Conservation (phyloP, 2,888 invertebrate species). For the Orgyia antiqua region DNA sequence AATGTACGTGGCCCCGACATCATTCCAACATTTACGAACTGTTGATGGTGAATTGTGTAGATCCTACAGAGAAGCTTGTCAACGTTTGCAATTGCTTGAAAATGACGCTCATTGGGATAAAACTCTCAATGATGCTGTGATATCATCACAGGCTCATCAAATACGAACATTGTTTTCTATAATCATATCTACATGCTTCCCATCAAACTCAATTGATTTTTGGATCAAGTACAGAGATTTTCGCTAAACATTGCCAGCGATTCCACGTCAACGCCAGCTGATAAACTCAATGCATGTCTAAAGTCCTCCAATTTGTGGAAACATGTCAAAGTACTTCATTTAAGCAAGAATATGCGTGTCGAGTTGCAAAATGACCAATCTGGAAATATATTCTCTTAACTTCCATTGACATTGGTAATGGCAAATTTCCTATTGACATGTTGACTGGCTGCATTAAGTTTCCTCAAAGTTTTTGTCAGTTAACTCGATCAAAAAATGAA, state of each 20-base stretch:
- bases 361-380: conserved; percentile 7
- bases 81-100: conserved; percentile 12
- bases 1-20: conserved; percentile 26
- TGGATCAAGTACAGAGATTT: conserved; percentile 13
- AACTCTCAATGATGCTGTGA: conserved; percentile 8
- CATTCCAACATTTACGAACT: conserved; percentile 24
- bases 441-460: conserved; percentile 11
- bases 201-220: conserved; percentile 8
- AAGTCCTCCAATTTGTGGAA: conserved; percentile 11
- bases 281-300: conserved; percentile 20
- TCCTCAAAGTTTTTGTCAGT: conserved; percentile 12
- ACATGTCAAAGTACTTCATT: conserved; percentile 6
- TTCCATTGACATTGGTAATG: conserved; percentile 10
- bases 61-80: conserved; percentile 6
- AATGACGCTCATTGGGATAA: conserved; percentile 8
- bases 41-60: conserved; percentile 4
- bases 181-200: conserved; percentile 15
- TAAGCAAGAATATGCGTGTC: conserved; percentile 6
- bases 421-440: conserved; percentile 5
- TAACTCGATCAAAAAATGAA: conserved; percentile 6
- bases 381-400: conserved; percentile 6
- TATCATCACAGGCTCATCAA: conserved; percentile 20
- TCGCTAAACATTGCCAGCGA: conserved; percentile 10
- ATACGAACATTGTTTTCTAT: conserved; percentile 24
- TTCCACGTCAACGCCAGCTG: too few species aligned